phyloP scores from a whole-genome alignment of 2,888 invertebrate species.

The Phragmatobia fuliginosa region DNA sequence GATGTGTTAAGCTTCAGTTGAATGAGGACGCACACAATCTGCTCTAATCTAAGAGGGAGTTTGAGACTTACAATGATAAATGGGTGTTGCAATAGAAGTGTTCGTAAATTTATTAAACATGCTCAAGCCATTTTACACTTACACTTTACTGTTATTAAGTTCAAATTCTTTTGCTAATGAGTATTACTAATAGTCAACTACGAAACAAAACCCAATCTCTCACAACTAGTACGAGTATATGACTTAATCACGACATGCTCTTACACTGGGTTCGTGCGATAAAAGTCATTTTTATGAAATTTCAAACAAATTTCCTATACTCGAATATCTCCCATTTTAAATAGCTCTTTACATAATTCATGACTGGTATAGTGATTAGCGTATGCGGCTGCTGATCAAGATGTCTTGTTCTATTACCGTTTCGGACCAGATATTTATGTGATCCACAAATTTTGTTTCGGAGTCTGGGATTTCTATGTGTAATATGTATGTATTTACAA shows the following conservation, averaged over 20 bases:
- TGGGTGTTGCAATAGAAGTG: background rate
- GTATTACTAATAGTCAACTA: background rate
- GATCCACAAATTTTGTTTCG: too few species aligned
- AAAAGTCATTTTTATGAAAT: too few species aligned
- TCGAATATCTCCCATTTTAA: background rate
- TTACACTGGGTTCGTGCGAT: too few species aligned
- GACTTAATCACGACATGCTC: too few species aligned
- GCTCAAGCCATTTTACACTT: background rate
- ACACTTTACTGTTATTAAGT: background rate
- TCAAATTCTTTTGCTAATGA: background rate
- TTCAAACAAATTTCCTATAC: too few species aligned
- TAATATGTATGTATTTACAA: too few species aligned
- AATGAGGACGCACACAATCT: conserved; percentile 11
- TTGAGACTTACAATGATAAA: background rate
- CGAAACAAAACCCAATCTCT: background rate
- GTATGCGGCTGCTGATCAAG: too few species aligned
- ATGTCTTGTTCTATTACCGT: too few species aligned
- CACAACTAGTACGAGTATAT: too few species aligned
- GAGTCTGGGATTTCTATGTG: too few species aligned
- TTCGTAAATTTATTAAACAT: background rate
- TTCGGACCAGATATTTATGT: too few species aligned
- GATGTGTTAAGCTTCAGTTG: conserved; percentile 20
- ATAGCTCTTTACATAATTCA: background rate
- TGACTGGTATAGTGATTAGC: too few species aligned
- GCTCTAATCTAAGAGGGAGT: conserved; percentile 12